Base-by-base conservation (phyloP, 2,888 invertebrate species). In the Eilema griseolum region DNA sequence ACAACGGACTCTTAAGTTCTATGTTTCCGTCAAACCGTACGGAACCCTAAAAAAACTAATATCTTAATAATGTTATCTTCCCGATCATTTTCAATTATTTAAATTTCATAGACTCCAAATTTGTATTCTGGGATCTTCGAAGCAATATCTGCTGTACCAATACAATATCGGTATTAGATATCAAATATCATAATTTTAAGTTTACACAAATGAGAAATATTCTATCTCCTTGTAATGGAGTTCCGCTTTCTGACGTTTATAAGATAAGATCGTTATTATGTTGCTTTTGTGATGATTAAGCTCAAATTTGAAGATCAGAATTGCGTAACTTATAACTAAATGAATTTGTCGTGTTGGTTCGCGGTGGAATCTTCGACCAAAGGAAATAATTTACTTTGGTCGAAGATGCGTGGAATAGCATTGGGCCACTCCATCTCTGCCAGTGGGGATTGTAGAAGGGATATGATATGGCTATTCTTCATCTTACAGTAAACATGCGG, bases 61-160 rank as follows among this genome's bases (percentile, higher is more conserved):
- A 68, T 74, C 80, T 81, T 69, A 77, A 81, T 81, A 78, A 69
- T 63, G n/a, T 71, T 75, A 79, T 81, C 81, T 46, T 24, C 69
- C 69, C 26, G 65, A 81, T 81, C 78, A 72, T 70, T 76, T 74
- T 74, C 78, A 81, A 76, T 81, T 81, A 81, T 78, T 81, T 75
- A 76, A 80, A 81, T 78, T 78, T 76, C 78, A 78, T 75, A 75
- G 77, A 78, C 73, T 75, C 70, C 80, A 78, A 73, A 80, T 78
- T 81, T 73, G 61, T 71, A 80, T 81, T 72, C 67, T 75, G 63
- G 72, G 64, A 81, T 70, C 72, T 79, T 79, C 77, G 72, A 73
- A 68, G 56, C 73, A 74, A 70, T 70, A 67, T 16, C 46, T 74
- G 71, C 70, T 71, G 66, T 79, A 81, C 80, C 80, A 75, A 76